Base-by-base conservation (phyloP, 2,888 invertebrate species). In the Platycnemis pennipes region DNA sequence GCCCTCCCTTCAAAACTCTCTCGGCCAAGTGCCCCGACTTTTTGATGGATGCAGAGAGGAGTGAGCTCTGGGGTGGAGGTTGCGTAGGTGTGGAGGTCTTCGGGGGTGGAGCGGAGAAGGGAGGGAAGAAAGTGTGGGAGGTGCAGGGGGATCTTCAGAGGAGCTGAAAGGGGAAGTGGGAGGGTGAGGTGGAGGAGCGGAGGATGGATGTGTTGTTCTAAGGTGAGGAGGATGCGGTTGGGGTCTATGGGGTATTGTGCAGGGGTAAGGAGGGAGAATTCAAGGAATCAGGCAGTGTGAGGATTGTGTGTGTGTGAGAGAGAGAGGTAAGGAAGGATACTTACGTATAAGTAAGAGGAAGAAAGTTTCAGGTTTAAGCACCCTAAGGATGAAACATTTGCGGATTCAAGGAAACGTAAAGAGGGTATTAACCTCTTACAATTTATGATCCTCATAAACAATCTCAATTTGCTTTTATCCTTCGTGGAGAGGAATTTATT, bases 181-280 rank as follows among this genome's bases (percentile, higher is more conserved):
- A 7, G 31, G 89, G 49, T 37, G 53, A 26, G 53, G 42, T 37
- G 22, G 89, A 53, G 89, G 89, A 46, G 19, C 37, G 89, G 89
- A 89, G 89, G 89, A 89, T 89, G 89, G 56, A 89, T 89, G 89
- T 89, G 56, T 89, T 89, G 89, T 89, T 56, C 89, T 42, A 89
- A 56, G 89, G 89, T 89, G 89, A 89, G 56, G 89, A 89, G 89
- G 89, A 49, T 31, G 88, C 11, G 86, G 86, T 16, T 42, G 88
- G 88, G 44, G 88, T 49, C 31, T 49, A 31, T 49, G 88, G 37
- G 53, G 53, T 31, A 88, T n/a, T 16, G 86, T 42, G 86, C 13
- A 53, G 56, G 53, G 45, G 31, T 0, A 37, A 5, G 22, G 89
- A 31, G 53, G 89, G 89, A 89, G 89, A 53, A 53, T 89, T 89